phyloP scores from a whole-genome alignment of 2,113 vertebrate genomes.

The Panthera uncia region DNA sequence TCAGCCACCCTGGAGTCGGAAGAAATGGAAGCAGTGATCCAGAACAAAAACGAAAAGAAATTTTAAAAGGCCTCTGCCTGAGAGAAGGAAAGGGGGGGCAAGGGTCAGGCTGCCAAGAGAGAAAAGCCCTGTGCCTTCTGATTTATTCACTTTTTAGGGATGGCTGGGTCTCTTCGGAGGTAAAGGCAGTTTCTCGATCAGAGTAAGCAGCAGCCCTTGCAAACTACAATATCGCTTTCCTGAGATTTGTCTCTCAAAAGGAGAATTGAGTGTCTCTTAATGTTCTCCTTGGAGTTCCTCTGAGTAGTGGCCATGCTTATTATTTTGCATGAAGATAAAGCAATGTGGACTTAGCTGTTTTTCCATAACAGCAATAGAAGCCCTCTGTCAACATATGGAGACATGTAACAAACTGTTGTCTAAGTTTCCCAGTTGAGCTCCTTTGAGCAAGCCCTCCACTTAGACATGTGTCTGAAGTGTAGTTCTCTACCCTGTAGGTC shows the following conservation, averaged over 20 bases:
- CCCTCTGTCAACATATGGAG: background rate
- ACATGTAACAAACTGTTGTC: background rate
- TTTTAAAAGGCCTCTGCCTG: background rate
- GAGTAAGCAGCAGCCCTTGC: fast-evolving
- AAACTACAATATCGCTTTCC: background rate
- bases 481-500: background rate
- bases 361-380: background rate
- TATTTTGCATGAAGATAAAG: background rate
- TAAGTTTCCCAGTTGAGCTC: background rate
- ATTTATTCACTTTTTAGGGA: background rate
- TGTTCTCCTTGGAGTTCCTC: background rate
- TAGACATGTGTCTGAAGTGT: too few relatives aligned
- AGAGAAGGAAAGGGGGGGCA: background rate
- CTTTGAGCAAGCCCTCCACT: background rate
- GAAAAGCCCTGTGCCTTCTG: background rate
- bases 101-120: conserved; percentile 12
- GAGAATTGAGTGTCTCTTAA: background rate
- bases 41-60: conserved; percentile 1
- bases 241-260: background rate
- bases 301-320: background rate
- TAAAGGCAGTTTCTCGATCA: background rate
- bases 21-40: conserved; percentile 57
- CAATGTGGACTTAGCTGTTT: background rate
- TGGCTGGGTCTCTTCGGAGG: background rate
- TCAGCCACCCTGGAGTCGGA: background rate